phyloP scores from a whole-genome alignment of 2,113 vertebrate species.

The Corydoras sp. region DNA sequence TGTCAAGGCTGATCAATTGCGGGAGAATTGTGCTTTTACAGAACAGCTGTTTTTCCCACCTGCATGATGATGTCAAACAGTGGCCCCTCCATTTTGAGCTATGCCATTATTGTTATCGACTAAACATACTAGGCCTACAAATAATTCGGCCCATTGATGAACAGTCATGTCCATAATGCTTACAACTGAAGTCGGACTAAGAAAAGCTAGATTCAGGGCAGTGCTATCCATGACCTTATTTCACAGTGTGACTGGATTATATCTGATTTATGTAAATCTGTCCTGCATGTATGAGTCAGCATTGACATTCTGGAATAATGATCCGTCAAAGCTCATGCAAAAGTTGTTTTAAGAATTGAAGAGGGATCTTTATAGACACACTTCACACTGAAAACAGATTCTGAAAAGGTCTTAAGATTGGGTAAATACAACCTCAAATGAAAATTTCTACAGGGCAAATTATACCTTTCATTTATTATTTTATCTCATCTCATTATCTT shows the following conservation, averaged over 20 bases:
- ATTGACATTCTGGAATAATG: slow-evolving; percentile 21
- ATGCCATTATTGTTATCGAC: slow-evolving; percentile 27
- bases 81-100: not conserved
- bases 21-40: slow-evolving; percentile 41
- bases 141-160: slow-evolving; percentile 24
- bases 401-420: not conserved
- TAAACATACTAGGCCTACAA: slow-evolving; percentile 16
- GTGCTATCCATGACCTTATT: slow-evolving; percentile 25
- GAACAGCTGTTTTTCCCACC: slow-evolving; percentile 38
- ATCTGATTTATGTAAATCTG: slow-evolving; percentile 38
- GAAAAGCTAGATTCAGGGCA: slow-evolving; percentile 35
- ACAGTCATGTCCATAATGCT: slow-evolving; percentile 25
- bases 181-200: slow-evolving; percentile 5
- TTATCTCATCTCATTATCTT: too few species aligned
- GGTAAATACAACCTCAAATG: too few species aligned
- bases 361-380: not conserved
- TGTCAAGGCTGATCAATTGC: slow-evolving; percentile 36
- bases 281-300: slow-evolving; percentile 8
- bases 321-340: slow-evolving; percentile 4
- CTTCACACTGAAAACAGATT: not conserved
- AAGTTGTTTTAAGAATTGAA: slow-evolving; percentile 5
- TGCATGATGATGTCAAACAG: slow-evolving; percentile 26
- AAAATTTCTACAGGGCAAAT: too few species aligned
- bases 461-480: too few species aligned
- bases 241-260: slow-evolving; percentile 33